Evolutionary conservation across 2,888 invertebrate species (phyloP), one percentile per base, ranked within the genome.

Genomic region (Noctua janthe): DNA sequence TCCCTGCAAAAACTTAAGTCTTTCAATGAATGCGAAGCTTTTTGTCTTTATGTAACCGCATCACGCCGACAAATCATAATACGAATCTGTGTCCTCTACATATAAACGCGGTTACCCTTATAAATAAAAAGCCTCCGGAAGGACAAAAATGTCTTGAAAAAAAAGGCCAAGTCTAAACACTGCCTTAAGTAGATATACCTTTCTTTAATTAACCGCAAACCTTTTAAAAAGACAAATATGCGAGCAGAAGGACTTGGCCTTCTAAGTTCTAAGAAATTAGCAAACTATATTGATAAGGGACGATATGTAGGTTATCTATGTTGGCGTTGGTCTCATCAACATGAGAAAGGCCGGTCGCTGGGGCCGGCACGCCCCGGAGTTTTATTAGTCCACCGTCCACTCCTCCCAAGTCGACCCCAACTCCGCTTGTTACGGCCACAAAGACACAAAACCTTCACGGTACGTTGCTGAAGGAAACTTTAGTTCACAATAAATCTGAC

Each of bases 331-430:
- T 87, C 94, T 94, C 94, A 96, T 95, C 95, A 95, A 93, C 95
- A 96, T 95, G 92, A 95, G 93, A 95, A 95, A 95, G 95, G 94
- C 88, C 89, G 90, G 90, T 85, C 90, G 89, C 83, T 80, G 87
- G 84, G 86, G 83, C 84, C 78, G 88, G 88, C 91, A 94, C 96
- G 95, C 96, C 96, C 94, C 88, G 86, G 83, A 93, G 94, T 95
- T 96, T 96, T 96, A 96, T 96, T 95, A 94, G 93, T 90, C 90
- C 91, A 87, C 85, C 88, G 91, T 89, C 90, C 92, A 87, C 84
- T 86, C 86, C 88, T 89, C 87, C 91, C 88, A 89, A 89, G 89
- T 89, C 85, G 86, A 87, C 87, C 88, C 89, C 80, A 89, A 89
- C 90, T 88, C 88, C 78, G 87, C 90, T 89, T 89, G 91, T 92